A percentile compares a stretch with the other conserved stretches of the same genome.
phyloP scores from a whole-genome alignment of 2,113 vertebrate species.

The Gavia stellata region DNA sequence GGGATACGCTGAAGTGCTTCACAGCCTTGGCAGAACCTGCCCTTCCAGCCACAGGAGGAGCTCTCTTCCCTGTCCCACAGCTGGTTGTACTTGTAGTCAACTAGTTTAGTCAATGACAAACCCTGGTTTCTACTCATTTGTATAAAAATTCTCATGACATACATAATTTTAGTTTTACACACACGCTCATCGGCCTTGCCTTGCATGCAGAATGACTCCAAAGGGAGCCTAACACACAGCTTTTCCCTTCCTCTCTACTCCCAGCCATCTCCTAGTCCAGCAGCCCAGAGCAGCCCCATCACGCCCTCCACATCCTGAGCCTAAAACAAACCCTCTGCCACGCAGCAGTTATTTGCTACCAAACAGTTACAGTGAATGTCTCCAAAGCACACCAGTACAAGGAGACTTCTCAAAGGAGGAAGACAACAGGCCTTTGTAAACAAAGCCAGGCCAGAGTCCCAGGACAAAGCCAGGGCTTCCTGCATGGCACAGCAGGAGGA shows the following conservation, averaged over 20 bases:
- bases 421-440: not conserved
- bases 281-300: not conserved
- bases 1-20: not conserved
- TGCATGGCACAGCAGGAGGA: not conserved
- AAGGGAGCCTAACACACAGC: fast-evolving
- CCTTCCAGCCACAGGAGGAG: not conserved
- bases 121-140: not conserved
- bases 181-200: not conserved
- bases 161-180: not conserved
- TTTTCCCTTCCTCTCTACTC: not conserved
- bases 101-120: not conserved
- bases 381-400: not conserved
- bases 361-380: not conserved
- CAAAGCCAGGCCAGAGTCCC: not conserved
- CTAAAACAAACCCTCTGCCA: not conserved
- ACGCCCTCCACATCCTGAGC: not conserved
- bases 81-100: not conserved
- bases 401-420: not conserved
- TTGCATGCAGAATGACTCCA: not conserved
- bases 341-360: not conserved
- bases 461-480: not conserved
- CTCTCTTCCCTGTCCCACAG: not conserved
- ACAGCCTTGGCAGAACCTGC: not conserved
- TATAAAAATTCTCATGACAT: not conserved
- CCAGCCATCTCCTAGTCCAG: not conserved